A percentile compares a stretch with the other conserved stretches of the same genome.
Evolutionary conservation across 2,113 vertebrate species (phyloP).

Genomic region (Chloropsis cyanopogon): DNA sequence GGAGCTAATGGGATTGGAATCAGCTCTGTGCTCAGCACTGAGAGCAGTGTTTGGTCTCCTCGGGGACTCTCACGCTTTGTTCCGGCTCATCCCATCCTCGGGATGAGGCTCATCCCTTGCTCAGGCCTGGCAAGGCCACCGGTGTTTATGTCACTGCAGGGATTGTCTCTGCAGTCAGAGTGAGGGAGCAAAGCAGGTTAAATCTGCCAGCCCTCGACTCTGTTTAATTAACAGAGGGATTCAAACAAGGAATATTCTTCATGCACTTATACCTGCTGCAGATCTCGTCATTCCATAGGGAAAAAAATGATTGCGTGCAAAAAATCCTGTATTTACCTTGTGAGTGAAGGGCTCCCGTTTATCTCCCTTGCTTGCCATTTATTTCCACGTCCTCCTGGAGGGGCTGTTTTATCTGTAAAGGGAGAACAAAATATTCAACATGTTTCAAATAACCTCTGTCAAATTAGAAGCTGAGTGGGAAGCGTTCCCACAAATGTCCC

Average conservation of each 20-base stretch:
- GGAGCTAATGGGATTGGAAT: background rate
- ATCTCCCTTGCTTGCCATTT: background rate
- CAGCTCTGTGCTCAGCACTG: background rate
- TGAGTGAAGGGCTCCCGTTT: background rate
- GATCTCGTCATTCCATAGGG: background rate
- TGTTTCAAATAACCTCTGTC: background rate
- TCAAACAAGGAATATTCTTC: background rate
- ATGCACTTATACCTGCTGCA: background rate
- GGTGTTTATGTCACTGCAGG: background rate
- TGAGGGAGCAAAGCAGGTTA: background rate
- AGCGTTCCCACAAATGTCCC: background rate
- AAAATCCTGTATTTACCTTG: background rate
- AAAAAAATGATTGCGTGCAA: fast-evolving
- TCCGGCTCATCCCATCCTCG: background rate
- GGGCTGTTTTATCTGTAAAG: conserved; percentile 18
- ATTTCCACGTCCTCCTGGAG: background rate
- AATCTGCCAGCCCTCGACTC: background rate
- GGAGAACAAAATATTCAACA: background rate
- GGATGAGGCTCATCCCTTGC: background rate
- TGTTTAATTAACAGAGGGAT: background rate
- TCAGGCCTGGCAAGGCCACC: background rate
- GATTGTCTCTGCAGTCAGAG: background rate
- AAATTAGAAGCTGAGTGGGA: conserved; percentile 3
- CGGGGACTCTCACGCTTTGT: background rate
- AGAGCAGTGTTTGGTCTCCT: background rate